Conservation (phyloP, 2,888 invertebrate genomes). For the Cephus spinipes region DNA sequence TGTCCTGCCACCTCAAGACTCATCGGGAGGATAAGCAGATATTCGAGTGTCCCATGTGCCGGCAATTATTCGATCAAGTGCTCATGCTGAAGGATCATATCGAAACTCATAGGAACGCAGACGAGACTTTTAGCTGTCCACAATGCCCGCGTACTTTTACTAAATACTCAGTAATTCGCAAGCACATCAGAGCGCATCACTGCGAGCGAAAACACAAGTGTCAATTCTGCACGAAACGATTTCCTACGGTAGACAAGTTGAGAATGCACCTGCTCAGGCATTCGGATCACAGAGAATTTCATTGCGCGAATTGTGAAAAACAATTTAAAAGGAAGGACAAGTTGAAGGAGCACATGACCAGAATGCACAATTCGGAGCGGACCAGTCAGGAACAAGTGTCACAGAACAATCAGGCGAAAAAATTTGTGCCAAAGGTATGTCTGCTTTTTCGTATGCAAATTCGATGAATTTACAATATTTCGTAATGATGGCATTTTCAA, state of each 20-base stretch:
- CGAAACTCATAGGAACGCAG: conserved; percentile 71
- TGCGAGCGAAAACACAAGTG: conserved; percentile 77
- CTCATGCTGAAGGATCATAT: conserved; percentile 76
- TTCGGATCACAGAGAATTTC: conserved; percentile 72
- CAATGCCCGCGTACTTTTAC: conserved; percentile 74
- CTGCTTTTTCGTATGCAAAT: neutral
- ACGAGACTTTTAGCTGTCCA: conserved; percentile 77
- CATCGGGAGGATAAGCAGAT: conserved; percentile 74
- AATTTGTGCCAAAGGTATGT: conserved; percentile 71
- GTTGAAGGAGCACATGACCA: conserved; percentile 78
- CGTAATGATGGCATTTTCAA: neutral
- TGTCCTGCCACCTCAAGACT: conserved; percentile 78
- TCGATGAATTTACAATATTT: neutral
- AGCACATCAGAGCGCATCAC: conserved; percentile 81
- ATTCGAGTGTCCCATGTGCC: conserved; percentile 81
- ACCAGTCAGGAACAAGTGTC: conserved; percentile 37
- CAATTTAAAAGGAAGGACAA: conserved; percentile 84
- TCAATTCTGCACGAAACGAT: conserved; percentile 76
- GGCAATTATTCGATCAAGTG: conserved; percentile 76
- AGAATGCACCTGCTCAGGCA: conserved; percentile 75
- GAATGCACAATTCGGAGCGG: conserved; percentile 73
- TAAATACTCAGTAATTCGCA: conserved; percentile 78
- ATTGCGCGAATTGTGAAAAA: conserved; percentile 81
- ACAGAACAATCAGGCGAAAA: conserved; percentile 64
- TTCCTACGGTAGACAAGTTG: conserved; percentile 79